Evolutionary conservation across 2,113 vertebrate species (phyloP), one percentile per base, ranked within the genome.

Genomic region (Oxyruncus cristatus): DNA sequence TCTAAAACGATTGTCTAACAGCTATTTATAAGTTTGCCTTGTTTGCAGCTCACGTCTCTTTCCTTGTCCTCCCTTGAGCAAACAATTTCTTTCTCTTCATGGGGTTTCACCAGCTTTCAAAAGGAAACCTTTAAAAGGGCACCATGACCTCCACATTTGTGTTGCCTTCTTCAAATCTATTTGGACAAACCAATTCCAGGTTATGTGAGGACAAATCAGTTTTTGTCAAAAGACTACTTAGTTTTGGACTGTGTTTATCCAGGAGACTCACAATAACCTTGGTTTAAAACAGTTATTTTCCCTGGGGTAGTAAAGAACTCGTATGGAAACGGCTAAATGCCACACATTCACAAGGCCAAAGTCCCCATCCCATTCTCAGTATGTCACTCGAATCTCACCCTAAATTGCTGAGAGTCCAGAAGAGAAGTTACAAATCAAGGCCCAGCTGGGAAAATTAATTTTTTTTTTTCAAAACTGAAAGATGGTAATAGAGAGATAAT

Each of bases 241-340:
- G 39, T 65, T 93, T 72, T 72, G 55, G 46, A 66, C 22, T 44
- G 19, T 39, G 65, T 75, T 85, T 75, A 65, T 61, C 44, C 61
- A 73, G 77, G 65, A 65, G 49, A 73, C 55, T 70, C 55, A 41
- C 41, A 88, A 62, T n/a, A 88, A 44, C 37, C 49, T 44, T 9
- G 22, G 75, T 68, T 70, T 81, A 55, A 89, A 94, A 12, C 2
- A 74, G 19, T 41, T 68, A 44, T 65, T 61, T 72, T 3, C 17
- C 41, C 50, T 7, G 4, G 49, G 39, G 16, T 62, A 65, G 19
- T 7, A 61, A 72, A 27, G 50, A 71, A 17, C 49, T 92, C 0
- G 0, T 8, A 26, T 12, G 10, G 79, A 74, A 85, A 52, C 0
- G 0, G 33, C 56, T 82, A 52, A 90, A 70, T 30, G 30, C 14